Conservation (phyloP, 2,113 vertebrate genomes). For the Limanda limanda region DNA sequence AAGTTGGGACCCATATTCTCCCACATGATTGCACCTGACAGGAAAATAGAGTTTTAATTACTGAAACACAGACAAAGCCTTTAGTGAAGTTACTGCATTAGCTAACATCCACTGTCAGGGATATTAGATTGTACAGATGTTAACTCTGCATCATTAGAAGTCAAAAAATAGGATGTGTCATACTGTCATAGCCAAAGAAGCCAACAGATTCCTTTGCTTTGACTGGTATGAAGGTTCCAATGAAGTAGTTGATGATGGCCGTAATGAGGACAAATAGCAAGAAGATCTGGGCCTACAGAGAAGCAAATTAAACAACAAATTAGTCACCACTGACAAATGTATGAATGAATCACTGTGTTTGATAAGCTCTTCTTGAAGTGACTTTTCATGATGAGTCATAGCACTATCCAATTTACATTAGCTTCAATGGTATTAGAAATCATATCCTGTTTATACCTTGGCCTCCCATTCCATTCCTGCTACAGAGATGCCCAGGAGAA, state of each 20-base stretch:
- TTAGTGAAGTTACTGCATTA: not conserved
- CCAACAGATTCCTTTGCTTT: slow-evolving; percentile 89
- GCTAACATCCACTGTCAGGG: not conserved
- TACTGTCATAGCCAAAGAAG: slow-evolving; percentile 95
- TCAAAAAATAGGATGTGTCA: not conserved
- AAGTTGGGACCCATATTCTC: slow-evolving; percentile 98
- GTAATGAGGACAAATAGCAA: slow-evolving; percentile 91
- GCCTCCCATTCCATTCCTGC: slow-evolving; percentile 99
- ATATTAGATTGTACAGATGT: not conserved
- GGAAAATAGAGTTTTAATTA: not conserved
- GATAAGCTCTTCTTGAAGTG: not conserved
- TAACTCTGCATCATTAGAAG: not conserved
- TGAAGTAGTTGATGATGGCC: slow-evolving; percentile 93
- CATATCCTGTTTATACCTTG: slow-evolving; percentile 83
- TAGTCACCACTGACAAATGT: not conserved
- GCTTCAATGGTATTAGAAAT: not conserved
- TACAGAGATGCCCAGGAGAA: slow-evolving; percentile 94
- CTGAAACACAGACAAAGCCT: not conserved
- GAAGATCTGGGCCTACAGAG: slow-evolving; percentile 91
- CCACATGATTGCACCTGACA: slow-evolving; percentile 88
- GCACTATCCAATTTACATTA: not conserved
- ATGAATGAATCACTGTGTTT: not conserved
- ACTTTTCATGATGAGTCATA: not conserved
- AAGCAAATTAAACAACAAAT: slow-evolving; percentile 29
- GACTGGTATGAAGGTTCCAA: slow-evolving; percentile 92